Evolutionary conservation across 2,888 invertebrate species (phyloP).

Genomic region (Agriopis marginaria): DNA sequence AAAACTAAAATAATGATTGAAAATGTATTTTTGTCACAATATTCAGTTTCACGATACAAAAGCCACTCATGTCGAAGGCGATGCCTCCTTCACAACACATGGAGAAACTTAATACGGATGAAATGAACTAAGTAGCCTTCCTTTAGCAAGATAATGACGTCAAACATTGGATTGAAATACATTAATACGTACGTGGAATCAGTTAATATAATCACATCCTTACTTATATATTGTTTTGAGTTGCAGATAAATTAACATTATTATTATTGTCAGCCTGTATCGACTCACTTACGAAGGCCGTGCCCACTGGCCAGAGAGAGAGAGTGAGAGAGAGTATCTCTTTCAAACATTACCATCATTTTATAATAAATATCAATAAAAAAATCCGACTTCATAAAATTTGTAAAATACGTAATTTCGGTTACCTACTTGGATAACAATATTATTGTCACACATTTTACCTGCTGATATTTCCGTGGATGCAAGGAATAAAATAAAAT

Average conservation of each 20-base stretch:
- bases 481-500: no score
- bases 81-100: slow-evolving; percentile 30
- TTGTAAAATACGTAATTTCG: no score
- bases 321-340: no score
- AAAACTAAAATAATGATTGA: background rate
- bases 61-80: slow-evolving; percentile 29
- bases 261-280: background rate
- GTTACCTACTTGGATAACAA: no score
- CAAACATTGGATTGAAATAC: slow-evolving; percentile 32
- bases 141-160: slow-evolving; percentile 33
- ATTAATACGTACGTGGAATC: slow-evolving; percentile 18
- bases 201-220: slow-evolving; percentile 8
- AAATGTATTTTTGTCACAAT: slow-evolving; percentile 1
- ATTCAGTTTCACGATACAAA: slow-evolving; percentile 22
- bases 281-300: background rate
- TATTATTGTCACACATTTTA: no score
- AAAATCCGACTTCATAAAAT: no score
- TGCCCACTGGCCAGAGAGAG: no score
- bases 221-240: background rate
- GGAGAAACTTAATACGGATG: slow-evolving; percentile 36
- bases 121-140: slow-evolving; percentile 35
- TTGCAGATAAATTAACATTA: background rate
- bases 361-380: no score
- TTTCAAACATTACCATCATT: no score
- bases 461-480: no score